Evolutionary conservation across 1,140 invertebrate species (phyloP).

Genomic region (Leptinotarsa lineolata): DNA sequence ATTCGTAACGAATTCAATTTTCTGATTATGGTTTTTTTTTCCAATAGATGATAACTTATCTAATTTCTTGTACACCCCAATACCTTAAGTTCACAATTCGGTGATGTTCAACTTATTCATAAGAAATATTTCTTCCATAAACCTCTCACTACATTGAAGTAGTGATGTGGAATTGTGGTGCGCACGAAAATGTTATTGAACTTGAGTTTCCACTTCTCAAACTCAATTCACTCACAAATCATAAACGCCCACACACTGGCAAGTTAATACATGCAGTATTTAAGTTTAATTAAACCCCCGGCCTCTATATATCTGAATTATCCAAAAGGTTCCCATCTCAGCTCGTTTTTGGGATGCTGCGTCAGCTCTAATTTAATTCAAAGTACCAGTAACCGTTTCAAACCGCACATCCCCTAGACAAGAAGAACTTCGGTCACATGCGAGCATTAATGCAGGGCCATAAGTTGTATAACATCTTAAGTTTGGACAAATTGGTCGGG

Average conservation of each 20-base stretch:
- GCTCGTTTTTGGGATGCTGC: background rate
- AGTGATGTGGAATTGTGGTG: no score
- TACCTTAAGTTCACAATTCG: no score
- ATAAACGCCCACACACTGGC: background rate
- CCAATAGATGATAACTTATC: no score
- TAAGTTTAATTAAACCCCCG: background rate
- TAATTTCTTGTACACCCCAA: no score
- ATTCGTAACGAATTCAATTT: no score
- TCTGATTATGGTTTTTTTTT: no score
- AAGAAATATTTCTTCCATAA: no score
- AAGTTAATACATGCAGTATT: background rate
- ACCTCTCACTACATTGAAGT: no score
- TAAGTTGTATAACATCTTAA: constrained; percentile 29
- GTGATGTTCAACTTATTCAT: no score
- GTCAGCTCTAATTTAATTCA: background rate
- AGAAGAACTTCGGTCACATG: constrained; percentile 19
- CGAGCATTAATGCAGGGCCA: constrained; percentile 17
- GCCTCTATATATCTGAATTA: background rate
- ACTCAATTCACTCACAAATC: background rate
- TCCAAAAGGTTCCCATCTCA: background rate
- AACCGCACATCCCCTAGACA: constrained; percentile 1
- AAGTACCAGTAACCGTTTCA: constrained; percentile 8
- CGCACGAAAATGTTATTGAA: no score
- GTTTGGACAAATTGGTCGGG: constrained; percentile 32
- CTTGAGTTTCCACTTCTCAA: no score